Base-by-base conservation (phyloP, 30 jellyfish, hydroid and myxozoan genomes). In the Aurelia coerulea region DNA sequence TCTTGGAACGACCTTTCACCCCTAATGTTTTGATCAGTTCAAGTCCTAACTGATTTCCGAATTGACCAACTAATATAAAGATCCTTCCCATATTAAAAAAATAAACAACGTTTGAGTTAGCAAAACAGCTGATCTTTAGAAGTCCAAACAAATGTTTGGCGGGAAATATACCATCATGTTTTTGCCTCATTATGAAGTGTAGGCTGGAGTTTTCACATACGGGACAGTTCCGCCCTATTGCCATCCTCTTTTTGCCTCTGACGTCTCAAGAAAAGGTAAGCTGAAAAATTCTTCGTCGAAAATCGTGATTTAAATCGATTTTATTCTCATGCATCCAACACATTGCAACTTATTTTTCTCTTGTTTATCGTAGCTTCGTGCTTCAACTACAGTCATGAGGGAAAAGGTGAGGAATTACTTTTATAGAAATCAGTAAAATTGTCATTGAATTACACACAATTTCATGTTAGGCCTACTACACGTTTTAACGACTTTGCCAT, bases 41-140 rank as follows among this genome's bases (percentile, higher is more conserved):
- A 33, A 11, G 15, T 11, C 93, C 93, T 9, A 84, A 53, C 76
- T 84, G 86, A 33, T 84, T 84, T n/a, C 93, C 93, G 49, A 84
- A 84, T 65, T 84, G 93, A 14, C 93, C 93, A 37, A 84, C 78
- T 18, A 84, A 73, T 13, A 84, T 18, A 46, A 73, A 84, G 1
- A 73, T 39, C 18, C 18, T 84, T 29, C 87, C 76, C 64, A 29
- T 64, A 14, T 74, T 68, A 62, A 14, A 34, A 15, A 19, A 14
- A 46, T 46, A 5, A 6, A 46, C 56, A 46, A 46, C 78, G 2
- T 23, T 14, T 2, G 78, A 5, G 18, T 17, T 19, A 1, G 1
- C 65, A 35, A 71, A 71, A 71, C 82, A 41, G 64, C 82, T 29
- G 63, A 12, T 72, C 12, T 46, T 14, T 6, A 9, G 56, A 46